Conservation (phyloP, 2,113 vertebrate genomes). For the Okapia johnstoni region DNA sequence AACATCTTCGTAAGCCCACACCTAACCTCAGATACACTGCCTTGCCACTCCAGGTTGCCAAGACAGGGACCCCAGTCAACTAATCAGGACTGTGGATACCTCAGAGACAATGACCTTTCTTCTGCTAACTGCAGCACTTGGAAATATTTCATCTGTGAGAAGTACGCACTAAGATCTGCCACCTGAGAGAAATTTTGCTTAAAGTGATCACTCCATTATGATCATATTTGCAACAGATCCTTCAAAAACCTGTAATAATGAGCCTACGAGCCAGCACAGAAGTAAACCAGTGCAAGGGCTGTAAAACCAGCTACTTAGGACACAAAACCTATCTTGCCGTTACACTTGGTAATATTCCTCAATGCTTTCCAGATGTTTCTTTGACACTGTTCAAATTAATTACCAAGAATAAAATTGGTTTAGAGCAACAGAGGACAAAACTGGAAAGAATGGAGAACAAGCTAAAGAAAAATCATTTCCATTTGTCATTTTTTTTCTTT, state of each 20-base stretch:
- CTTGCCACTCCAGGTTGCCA: slow-evolving; percentile 2
- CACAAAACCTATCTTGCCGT: not conserved
- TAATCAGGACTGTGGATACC: slow-evolving; percentile 8
- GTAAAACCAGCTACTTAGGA: not conserved
- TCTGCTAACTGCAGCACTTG: not conserved
- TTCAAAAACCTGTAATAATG: not conserved
- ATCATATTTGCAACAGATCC: not conserved
- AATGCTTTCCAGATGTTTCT: not conserved
- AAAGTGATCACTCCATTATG: not conserved
- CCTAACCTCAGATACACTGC: not conserved
- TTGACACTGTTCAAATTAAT: not conserved
- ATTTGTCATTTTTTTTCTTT: not conserved
- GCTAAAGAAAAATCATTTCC: not conserved
- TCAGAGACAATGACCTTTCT: not conserved
- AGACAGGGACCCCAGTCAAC: not conserved
- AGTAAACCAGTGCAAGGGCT: not conserved
- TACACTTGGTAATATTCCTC: not conserved
- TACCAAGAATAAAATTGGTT: not conserved
- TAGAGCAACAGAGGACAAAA: not conserved
- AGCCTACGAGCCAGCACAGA: not conserved
- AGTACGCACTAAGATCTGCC: not conserved
- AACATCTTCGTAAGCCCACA: not conserved
- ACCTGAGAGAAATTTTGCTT: not conserved
- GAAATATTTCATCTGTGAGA: slow-evolving; percentile 69
- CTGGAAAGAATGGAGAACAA: not conserved